These are phyloP conservation scores for Phocoena phocoena DNA, from an alignment of 2,113 vertebrate species.

Conservation along the genomic window DNA sequence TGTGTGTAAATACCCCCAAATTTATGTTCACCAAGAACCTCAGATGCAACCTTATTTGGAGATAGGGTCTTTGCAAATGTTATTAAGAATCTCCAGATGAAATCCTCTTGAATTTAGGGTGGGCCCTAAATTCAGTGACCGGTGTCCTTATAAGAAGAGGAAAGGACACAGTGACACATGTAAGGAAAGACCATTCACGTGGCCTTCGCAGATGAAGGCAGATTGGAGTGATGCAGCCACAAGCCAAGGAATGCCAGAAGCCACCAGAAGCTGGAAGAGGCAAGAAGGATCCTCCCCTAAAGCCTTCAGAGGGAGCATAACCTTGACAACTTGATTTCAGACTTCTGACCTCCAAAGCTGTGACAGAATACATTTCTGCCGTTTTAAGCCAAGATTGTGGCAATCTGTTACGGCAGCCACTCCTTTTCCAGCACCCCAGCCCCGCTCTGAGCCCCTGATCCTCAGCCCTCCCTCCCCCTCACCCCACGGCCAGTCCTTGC, in stretches of 20 bases:
- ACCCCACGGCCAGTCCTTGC: rapidly evolving
- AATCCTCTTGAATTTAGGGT: background rate
- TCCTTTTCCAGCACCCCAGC: background rate
- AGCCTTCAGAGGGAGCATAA: background rate
- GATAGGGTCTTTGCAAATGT: background rate
- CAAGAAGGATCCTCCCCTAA: background rate
- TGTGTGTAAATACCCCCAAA: background rate
- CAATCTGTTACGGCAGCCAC: rapidly evolving
- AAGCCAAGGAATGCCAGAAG: background rate
- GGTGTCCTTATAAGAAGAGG: background rate
- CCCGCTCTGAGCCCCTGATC: background rate
- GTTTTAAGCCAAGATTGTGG: background rate
- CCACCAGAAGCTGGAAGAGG: background rate
- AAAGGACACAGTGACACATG: rapidly evolving
- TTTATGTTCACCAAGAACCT: background rate
- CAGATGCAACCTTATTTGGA: background rate
- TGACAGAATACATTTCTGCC: background rate
- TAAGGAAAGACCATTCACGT: background rate
- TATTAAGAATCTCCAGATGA: background rate
- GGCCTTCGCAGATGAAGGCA: background rate
- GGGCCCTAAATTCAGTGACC: background rate
- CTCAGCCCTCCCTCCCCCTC: rapidly evolving
- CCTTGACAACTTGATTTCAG: background rate
- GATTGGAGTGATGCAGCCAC: rapidly evolving
- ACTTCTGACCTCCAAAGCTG: background rate